A percentile compares a stretch with the other conserved stretches of the same genome.
phyloP scores from a whole-genome alignment of 2,113 vertebrate genomes.

The Pelobates fuscus region DNA sequence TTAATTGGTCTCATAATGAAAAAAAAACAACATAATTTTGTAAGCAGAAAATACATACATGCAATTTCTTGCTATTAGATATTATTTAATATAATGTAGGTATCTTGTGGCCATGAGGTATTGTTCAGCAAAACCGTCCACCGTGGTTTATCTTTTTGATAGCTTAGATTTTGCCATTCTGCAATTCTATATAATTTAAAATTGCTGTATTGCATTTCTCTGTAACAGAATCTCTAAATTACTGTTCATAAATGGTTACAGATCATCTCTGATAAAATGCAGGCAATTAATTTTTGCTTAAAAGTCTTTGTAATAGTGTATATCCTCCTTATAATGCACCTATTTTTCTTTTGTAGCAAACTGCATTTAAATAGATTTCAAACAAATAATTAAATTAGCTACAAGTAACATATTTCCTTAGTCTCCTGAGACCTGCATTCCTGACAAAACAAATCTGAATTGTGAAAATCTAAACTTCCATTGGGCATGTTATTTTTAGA shows the following conservation, averaged over 20 bases:
- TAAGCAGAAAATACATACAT: too few species aligned
- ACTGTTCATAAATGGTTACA: not conserved
- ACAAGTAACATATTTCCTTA: conserved; percentile 51
- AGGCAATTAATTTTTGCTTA: not conserved
- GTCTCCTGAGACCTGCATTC: conserved; percentile 52
- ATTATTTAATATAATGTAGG: not conserved
- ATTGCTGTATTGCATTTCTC: not conserved
- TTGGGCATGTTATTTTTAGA: conserved; percentile 74
- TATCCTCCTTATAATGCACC: not conserved
- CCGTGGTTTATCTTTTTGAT: not conserved
- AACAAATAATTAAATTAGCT: conserved; percentile 26
- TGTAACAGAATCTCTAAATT: not conserved
- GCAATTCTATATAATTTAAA: not conserved
- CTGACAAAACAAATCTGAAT: conserved; percentile 64
- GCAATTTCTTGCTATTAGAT: not conserved
- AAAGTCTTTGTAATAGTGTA: not conserved
- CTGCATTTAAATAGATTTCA: not conserved
- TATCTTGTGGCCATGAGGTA: not conserved
- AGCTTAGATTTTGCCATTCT: not conserved
- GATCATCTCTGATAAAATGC: not conserved
- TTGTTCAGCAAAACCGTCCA: not conserved
- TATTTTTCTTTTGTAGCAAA: not conserved
- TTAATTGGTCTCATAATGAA: too few species aligned
- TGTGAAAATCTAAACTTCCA: conserved; percentile 69
- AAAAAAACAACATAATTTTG: too few species aligned